Evolutionary conservation across 2,888 invertebrate genomes (phyloP).

Genomic region (Acleris literana): DNA sequence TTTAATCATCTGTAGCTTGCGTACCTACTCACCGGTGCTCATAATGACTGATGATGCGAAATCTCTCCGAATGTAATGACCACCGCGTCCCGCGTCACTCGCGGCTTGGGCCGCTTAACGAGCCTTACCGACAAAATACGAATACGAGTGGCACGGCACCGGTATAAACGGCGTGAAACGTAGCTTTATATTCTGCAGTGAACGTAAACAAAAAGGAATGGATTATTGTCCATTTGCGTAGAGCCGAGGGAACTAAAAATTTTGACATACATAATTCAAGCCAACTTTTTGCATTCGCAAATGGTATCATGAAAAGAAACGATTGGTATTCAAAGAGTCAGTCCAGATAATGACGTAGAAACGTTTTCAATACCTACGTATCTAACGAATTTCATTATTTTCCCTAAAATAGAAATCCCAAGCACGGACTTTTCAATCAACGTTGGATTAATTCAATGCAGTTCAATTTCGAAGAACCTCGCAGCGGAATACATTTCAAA

Average conservation of each 20-base stretch:
- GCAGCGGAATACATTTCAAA: slow-evolving; percentile 57
- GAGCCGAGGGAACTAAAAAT: slow-evolving; percentile 13
- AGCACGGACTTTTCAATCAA: slow-evolving; percentile 63
- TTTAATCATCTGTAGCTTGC: slow-evolving; percentile 7
- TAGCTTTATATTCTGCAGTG: slow-evolving; percentile 30
- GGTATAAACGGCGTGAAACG: slow-evolving; percentile 30
- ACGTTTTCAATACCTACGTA: slow-evolving; percentile 8
- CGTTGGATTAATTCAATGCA: slow-evolving; percentile 64
- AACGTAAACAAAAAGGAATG: slow-evolving; percentile 31
- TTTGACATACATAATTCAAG: slow-evolving; percentile 18
- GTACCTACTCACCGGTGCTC: slow-evolving; percentile 5
- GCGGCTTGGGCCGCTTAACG: slow-evolving; percentile 22
- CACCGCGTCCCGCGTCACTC: slow-evolving; percentile 24
- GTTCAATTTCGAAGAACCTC: slow-evolving; percentile 57
- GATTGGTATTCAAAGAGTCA: slow-evolving; percentile 19
- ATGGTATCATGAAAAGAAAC: slow-evolving; percentile 10
- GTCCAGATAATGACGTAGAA: slow-evolving; percentile 10
- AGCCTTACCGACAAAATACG: slow-evolving; percentile 27
- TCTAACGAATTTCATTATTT: slow-evolving; percentile 4
- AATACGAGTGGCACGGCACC: slow-evolving; percentile 20
- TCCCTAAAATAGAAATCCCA: slow-evolving; percentile 31
- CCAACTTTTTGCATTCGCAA: slow-evolving; percentile 9
- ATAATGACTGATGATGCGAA: slow-evolving; percentile 22
- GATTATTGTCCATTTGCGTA: slow-evolving; percentile 33
- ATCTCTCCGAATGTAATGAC: slow-evolving; percentile 33